These are phyloP conservation scores for Lasius platythorax DNA, from an alignment of 2,888 invertebrate genomes.

Conservation along the genomic window DNA sequence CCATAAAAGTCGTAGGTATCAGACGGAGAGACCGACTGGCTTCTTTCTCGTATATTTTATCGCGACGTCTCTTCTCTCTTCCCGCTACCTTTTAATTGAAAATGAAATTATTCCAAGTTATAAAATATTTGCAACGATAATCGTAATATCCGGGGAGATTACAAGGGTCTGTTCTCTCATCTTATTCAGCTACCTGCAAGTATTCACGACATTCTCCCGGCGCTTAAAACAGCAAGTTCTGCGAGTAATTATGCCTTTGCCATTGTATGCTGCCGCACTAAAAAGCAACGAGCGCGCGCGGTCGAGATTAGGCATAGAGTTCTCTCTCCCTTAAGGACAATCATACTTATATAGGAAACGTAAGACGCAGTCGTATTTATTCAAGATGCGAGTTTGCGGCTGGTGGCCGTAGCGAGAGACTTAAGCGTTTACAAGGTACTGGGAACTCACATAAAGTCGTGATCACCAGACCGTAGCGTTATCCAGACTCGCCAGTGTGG, in stretches of 20 bases:
- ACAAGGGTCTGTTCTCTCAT: not conserved
- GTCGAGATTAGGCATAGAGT: constrained; percentile 22
- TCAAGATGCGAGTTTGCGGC: constrained; percentile 58
- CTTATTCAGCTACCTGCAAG: not conserved
- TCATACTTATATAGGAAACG: not conserved
- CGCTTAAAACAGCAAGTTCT: not conserved
- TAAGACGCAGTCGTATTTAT: constrained; percentile 57
- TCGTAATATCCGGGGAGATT: not conserved
- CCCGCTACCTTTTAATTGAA: not conserved
- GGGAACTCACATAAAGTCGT: constrained; percentile 65
- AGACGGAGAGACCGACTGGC: not conserved
- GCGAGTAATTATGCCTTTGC: not conserved
- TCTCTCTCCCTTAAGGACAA: constrained; percentile 10
- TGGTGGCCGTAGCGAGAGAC: constrained; percentile 38
- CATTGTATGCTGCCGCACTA: constrained; percentile 12
- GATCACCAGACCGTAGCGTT: constrained; percentile 76
- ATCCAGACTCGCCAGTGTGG: constrained; percentile 66
- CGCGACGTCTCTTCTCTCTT: not conserved
- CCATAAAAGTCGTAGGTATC: not conserved
- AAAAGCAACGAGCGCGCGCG: constrained; percentile 39
- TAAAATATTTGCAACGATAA: not conserved
- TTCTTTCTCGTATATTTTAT: not conserved
- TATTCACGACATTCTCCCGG: not conserved
- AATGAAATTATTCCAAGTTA: not conserved
- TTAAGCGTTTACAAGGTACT: constrained; percentile 72